Conservation (phyloP, 2,797 vertebrate species). For the Malurus leucopterus region DNA sequence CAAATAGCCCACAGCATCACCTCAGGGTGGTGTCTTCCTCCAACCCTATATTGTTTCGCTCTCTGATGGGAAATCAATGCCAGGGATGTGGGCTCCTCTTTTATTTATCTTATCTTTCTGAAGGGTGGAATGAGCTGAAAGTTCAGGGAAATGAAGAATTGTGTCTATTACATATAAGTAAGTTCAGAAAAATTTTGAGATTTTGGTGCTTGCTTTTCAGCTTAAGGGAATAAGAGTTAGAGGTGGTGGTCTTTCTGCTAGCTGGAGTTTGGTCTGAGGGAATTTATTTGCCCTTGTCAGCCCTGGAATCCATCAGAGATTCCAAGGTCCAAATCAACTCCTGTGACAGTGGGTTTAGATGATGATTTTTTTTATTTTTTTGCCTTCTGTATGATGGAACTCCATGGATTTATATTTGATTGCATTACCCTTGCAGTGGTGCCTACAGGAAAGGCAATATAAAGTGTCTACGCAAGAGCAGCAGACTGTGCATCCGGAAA, state of each 20-base stretch:
- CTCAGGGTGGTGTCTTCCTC: not conserved
- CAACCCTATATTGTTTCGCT: rapidly evolving
- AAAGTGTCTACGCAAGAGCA: not conserved
- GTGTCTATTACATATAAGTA: not conserved
- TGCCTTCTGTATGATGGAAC: not conserved
- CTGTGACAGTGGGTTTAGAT: not conserved
- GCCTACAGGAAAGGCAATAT: not conserved
- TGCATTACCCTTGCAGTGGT: not conserved
- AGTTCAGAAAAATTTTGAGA: not conserved
- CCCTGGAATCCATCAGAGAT: not conserved
- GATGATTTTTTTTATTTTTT: not conserved
- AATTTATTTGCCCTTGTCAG: not conserved
- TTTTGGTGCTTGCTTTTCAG: not conserved
- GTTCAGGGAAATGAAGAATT: not conserved
- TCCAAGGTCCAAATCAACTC: not conserved
- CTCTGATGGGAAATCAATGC: not conserved
- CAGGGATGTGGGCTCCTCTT: not conserved
- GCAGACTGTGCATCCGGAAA: conserved; percentile 1
- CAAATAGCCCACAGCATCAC: not conserved
- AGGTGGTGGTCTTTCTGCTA: not conserved
- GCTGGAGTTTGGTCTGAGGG: not conserved
- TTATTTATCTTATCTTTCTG: not conserved
- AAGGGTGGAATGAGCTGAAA: not conserved
- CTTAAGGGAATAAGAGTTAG: not conserved
- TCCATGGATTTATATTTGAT: not conserved